Evolutionary conservation across 2,113 vertebrate species (phyloP).

Genomic region (Crypturellus undulatus): DNA sequence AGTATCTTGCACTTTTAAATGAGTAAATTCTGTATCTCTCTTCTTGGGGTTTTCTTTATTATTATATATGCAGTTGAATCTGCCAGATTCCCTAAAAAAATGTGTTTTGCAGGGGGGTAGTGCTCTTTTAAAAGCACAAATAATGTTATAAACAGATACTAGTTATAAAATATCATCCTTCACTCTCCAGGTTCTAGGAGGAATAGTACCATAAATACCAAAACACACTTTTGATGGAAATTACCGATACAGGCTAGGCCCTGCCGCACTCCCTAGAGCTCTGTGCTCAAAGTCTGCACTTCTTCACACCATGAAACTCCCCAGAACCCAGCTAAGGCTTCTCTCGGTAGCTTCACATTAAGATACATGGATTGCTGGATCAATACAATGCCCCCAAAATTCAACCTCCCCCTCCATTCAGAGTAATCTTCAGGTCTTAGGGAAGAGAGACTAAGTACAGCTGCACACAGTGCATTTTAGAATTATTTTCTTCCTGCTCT

Average conservation of each 20-base stretch:
- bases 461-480: neutral
- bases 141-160: neutral
- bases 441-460: neutral
- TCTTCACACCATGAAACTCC: neutral
- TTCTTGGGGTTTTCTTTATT: conserved; percentile 23
- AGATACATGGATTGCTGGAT: neutral
- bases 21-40: conserved; percentile 38
- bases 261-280: neutral
- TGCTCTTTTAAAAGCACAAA: neutral
- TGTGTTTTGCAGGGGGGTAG: neutral
- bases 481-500: neutral
- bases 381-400: neutral
- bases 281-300: neutral
- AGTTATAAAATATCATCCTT: neutral
- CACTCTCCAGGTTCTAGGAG: neutral
- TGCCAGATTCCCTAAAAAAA: neutral
- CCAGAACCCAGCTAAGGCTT: neutral
- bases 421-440: neutral
- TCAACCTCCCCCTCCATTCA: neutral
- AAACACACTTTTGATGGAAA: neutral
- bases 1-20: conserved; percentile 50
- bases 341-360: neutral
- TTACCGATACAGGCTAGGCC: neutral
- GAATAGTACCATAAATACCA: neutral
- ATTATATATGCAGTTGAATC: conserved; percentile 3